Conservation (phyloP, 1,140 invertebrate species). For the Aphelenchoides fujianensis region DNA sequence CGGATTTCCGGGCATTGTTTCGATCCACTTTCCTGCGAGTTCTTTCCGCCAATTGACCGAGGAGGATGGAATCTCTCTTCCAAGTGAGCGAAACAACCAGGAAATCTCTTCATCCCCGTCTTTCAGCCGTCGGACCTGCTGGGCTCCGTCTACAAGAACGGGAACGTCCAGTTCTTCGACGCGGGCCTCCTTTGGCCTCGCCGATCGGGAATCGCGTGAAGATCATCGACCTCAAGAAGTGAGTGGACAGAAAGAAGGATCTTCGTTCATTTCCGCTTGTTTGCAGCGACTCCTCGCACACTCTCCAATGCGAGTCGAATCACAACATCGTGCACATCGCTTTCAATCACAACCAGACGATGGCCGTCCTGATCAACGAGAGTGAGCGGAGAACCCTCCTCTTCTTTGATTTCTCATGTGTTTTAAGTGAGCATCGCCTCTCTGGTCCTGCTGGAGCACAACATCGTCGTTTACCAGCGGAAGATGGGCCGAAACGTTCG, state of each 20-base stretch:
- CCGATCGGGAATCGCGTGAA: conserved; percentile 15
- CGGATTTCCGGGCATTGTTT: no score
- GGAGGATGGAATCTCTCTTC: no score
- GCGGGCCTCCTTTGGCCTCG: not conserved
- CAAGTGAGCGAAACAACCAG: no score
- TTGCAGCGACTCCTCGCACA: conserved; percentile 18
- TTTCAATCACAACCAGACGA: not conserved
- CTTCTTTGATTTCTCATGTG: not conserved
- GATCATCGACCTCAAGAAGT: conserved; percentile 19
- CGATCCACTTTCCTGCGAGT: no score
- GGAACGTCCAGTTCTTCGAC: conserved; percentile 18
- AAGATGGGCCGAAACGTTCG: conserved; percentile 10
- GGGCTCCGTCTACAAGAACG: conserved; percentile 14
- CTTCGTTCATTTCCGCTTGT: not conserved
- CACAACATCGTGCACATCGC: conserved; percentile 13
- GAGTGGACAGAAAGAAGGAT: not conserved
- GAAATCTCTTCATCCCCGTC: no score
- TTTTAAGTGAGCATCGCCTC: conserved; percentile 8
- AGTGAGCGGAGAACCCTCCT: not conserved
- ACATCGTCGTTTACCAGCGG: conserved; percentile 18
- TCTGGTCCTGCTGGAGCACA: conserved; percentile 6
- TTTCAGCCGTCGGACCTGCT: conserved; percentile 16
- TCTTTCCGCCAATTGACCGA: no score
- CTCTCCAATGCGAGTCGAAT: conserved; percentile 18
- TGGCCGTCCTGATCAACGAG: conserved; percentile 17